Evolutionary conservation across 2,797 vertebrate species (phyloP), one percentile per base, ranked within the genome.

Genomic region (Geotrypetes seraphini): DNA sequence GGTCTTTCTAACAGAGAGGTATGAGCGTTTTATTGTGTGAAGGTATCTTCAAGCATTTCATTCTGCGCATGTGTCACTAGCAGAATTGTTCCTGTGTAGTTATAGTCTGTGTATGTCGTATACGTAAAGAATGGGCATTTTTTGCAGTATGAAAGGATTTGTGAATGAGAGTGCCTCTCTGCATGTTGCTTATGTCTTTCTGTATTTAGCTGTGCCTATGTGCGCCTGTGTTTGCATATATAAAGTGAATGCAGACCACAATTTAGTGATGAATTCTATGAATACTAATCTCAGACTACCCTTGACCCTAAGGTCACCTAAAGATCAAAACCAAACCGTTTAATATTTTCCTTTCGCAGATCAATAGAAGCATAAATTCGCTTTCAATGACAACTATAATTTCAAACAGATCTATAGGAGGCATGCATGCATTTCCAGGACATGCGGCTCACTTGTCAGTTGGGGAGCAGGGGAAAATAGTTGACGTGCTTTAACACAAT

Each of bases 331-430:
- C 83, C 84, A 87, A 92, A 92, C 87, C 86, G 87, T 93, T 96
- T 96, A 90, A 96, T 98, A 95, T 96, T 97, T 96, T 96, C 87
- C 87, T 81, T 86, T 82, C 83, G 83, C 65, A 83, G 91, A 97
- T 97, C 94, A 97, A 97, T 96, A 88, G 79, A 55, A 69, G 87
- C 88, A 94, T 96, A 93, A 94, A 96, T 93, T 92, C 89, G 78
- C 82, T 83, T 81, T 90, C 90, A 94, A 90, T 91, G 93, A 93
- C 92, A 96, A 92, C 87, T 89, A 91, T 96, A 92, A 96, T 96
- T 87, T 96, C 91, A 89, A 91, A 85, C 81, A 90, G 87, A 96
- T 96, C 90, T 86, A 92, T 93, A 94, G 87, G 74, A 83, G 68
- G 86, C 79, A 79, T 66, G 83, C 76, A 70, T 69, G 80, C 79